Conservation (phyloP, 2,888 invertebrate genomes). For the Stegophylla sp. region DNA sequence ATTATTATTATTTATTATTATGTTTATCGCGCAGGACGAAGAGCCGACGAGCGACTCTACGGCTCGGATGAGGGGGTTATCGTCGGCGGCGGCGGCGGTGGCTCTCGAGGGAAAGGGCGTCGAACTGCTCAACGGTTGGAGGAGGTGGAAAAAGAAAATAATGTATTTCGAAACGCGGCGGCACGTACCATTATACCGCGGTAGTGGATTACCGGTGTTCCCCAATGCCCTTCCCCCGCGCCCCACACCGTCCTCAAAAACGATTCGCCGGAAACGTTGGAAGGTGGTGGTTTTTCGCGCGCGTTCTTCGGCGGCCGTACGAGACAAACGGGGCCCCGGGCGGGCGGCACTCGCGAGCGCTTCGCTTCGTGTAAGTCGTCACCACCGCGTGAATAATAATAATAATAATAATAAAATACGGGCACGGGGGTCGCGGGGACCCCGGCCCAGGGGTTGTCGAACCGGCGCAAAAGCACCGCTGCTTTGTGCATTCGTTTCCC, state of each 20-base stretch:
- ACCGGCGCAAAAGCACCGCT: conserved; percentile 39
- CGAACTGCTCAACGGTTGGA: too few species aligned
- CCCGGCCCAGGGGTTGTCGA: conserved; percentile 47
- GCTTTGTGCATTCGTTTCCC: conserved; percentile 6
- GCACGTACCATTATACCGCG: conserved; percentile 11
- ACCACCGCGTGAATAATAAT: not conserved
- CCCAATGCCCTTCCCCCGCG: not conserved
- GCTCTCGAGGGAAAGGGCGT: too few species aligned
- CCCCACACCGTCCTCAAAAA: too few species aligned
- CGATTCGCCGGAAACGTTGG: too few species aligned
- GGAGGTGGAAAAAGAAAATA: not conserved
- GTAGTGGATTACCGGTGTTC: not conserved
- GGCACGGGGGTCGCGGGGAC: not conserved
- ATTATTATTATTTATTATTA: too few species aligned
- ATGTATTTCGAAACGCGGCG: not conserved
- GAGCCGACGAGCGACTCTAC: too few species aligned
- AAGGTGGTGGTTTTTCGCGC: too few species aligned
- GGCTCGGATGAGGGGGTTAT: too few species aligned
- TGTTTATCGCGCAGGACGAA: too few species aligned
- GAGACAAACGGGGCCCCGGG: not conserved
- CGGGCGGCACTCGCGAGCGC: not conserved
- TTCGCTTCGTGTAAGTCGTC: not conserved
- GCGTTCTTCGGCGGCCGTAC: not conserved
- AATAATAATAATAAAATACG: too few species aligned
- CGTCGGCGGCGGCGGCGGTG: too few species aligned